Percentiles rank a stretch among this genome's conserved stretches.
These are phyloP conservation scores for Muraenolepis orangiensis DNA, from an alignment of 2,797 vertebrate species.

Conservation along the genomic window DNA sequence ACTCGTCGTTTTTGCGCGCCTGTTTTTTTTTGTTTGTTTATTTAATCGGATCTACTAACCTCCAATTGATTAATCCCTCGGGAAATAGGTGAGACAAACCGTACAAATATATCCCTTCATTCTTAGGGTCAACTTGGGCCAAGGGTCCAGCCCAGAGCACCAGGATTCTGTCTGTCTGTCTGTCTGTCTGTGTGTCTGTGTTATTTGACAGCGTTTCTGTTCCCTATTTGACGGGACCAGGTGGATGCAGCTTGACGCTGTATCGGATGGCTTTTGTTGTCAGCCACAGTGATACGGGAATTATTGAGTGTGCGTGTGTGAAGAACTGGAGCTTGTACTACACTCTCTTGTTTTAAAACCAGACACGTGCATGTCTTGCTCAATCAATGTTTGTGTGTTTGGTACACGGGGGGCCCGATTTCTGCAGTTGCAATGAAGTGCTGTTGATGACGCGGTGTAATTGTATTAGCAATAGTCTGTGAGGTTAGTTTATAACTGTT, in stretches of 20 bases:
- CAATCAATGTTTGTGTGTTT: conserved; percentile 56
- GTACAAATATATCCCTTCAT: conserved; percentile 5
- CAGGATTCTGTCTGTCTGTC: conserved; percentile 40
- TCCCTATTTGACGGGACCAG: conserved; percentile 49
- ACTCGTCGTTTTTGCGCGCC: background rate
- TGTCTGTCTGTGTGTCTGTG: too few species aligned
- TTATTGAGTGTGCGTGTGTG: conserved; percentile 49
- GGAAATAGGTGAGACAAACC: background rate
- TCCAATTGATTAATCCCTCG: background rate
- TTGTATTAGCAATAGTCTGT: background rate
- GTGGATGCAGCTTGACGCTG: conserved; percentile 49
- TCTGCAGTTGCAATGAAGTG: background rate
- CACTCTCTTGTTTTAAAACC: conserved; percentile 43
- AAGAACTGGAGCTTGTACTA: conserved; percentile 8
- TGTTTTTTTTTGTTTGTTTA: background rate
- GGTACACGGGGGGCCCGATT: conserved; percentile 5
- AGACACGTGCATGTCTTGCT: conserved; percentile 56
- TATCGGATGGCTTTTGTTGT: conserved; percentile 57
- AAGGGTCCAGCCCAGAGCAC: conserved; percentile 46
- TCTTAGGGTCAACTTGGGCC: conserved; percentile 50
- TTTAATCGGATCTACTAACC: background rate
- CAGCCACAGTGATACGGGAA: conserved; percentile 50
- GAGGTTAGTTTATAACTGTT: background rate
- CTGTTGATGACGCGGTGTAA: background rate
- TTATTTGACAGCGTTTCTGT: conserved; percentile 35